A percentile compares a stretch with the other conserved stretches of the same genome.
Evolutionary conservation across 2,888 invertebrate species (phyloP).

Genomic region (Perizoma flavofasciatum): DNA sequence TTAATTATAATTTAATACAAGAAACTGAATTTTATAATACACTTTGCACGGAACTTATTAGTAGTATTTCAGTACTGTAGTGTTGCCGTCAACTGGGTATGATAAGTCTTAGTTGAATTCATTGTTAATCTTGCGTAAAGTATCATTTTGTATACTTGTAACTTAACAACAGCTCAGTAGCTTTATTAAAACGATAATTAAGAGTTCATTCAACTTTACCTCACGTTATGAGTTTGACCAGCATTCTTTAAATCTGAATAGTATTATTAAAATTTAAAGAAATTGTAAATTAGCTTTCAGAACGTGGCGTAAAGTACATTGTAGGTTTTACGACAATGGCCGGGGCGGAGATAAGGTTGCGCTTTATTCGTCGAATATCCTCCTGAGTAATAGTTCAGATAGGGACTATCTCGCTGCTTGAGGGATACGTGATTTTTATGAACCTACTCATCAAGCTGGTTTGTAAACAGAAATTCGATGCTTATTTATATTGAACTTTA

Average conservation of each 20-base stretch:
- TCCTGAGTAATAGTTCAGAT: constrained; percentile 69
- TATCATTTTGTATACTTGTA: not conserved
- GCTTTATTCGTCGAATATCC: constrained; percentile 61
- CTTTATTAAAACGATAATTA: not conserved
- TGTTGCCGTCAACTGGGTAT: not conserved
- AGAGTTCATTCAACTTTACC: constrained; percentile 6
- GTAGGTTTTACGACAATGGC: constrained; percentile 47
- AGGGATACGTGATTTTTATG: constrained; percentile 65
- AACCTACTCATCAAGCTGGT: constrained; percentile 43
- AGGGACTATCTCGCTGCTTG: constrained; percentile 61
- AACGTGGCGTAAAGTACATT: constrained; percentile 47
- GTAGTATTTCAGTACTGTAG: not conserved
- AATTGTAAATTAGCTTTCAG: constrained; percentile 45
- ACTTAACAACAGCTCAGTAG: not conserved
- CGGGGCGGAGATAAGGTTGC: constrained; percentile 56
- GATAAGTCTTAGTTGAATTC: too few relatives aligned
- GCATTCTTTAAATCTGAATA: constrained; percentile 1
- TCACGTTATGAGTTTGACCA: constrained; percentile 10
- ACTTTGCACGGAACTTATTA: not conserved
- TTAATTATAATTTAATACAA: constrained; percentile 52
- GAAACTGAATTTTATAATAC: constrained; percentile 3
- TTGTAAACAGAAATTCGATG: constrained; percentile 45
- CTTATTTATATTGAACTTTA: constrained; percentile 32
- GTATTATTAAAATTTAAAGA: constrained; percentile 33
- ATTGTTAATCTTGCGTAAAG: not conserved